Conservation (phyloP, 2,888 invertebrate genomes). For the Phymatocera aterrima region DNA sequence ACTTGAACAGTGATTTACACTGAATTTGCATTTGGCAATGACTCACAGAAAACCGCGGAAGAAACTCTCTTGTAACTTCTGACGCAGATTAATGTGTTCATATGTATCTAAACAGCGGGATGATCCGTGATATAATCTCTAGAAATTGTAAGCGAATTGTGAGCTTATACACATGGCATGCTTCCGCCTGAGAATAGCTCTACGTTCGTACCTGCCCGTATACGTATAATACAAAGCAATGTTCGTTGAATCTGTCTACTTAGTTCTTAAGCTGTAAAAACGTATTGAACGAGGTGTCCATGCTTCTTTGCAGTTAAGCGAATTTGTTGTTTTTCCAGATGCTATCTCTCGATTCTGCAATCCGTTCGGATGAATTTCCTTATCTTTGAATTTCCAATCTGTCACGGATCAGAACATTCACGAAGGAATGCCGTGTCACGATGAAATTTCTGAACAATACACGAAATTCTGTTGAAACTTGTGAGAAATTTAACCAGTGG, state of each 20-base stretch:
- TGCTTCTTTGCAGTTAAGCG: background rate
- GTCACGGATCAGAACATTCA: too few species aligned
- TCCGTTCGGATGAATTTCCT: background rate
- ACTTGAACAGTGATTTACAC: slow-evolving; percentile 58
- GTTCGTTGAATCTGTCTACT: slow-evolving; percentile 28
- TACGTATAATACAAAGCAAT: background rate
- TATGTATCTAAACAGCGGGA: slow-evolving; percentile 14
- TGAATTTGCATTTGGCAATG: slow-evolving; percentile 61
- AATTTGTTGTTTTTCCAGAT: background rate
- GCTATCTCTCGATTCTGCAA: background rate
- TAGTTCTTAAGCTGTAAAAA: slow-evolving; percentile 1
- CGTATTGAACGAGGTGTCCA: background rate
- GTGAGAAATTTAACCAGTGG: too few species aligned
- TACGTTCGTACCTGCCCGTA: background rate
- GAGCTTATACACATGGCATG: background rate
- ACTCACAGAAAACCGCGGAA: slow-evolving; percentile 48
- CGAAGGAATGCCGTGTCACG: too few species aligned
- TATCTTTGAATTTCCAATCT: too few species aligned
- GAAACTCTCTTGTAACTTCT: slow-evolving; percentile 29
- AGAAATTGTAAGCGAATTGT: slow-evolving; percentile 35
- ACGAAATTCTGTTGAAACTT: too few species aligned
- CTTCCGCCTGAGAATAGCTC: background rate
- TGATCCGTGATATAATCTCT: slow-evolving; percentile 36
- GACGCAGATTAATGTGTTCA: slow-evolving; percentile 37
- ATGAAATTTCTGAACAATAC: too few species aligned